phyloP scores from a whole-genome alignment of 2,888 invertebrate species.

The Acanthosepion pharaonis region DNA sequence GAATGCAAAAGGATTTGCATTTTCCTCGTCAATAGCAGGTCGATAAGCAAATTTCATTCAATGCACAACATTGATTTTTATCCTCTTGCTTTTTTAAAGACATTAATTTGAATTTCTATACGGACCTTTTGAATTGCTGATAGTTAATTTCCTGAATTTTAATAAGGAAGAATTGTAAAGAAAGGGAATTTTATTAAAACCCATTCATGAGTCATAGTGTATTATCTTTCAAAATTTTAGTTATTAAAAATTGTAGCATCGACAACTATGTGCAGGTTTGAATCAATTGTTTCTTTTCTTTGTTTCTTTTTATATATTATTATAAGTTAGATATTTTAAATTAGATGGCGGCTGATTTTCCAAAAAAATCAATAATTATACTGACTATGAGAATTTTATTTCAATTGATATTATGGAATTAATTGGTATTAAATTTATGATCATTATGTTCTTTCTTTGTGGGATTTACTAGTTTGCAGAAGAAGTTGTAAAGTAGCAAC shows the following conservation, averaged over 20 bases:
- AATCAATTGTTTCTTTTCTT: neutral
- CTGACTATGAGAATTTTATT: neutral
- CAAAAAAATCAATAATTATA: too few relatives aligned
- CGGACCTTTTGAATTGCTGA: neutral
- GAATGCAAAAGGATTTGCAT: neutral
- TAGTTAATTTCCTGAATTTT: neutral
- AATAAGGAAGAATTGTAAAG: too few relatives aligned
- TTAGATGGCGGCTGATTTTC: neutral
- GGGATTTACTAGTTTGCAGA: too few relatives aligned
- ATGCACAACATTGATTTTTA: neutral
- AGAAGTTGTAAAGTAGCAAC: too few relatives aligned
- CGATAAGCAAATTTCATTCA: neutral
- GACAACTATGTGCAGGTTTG: neutral
- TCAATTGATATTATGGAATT: neutral
- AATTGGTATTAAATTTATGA: neutral
- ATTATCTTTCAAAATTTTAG: neutral
- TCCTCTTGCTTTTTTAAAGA: neutral
- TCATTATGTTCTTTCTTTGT: neutral
- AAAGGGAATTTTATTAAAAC: too few relatives aligned
- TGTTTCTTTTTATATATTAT: neutral
- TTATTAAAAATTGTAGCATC: neutral
- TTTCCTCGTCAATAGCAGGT: neutral
- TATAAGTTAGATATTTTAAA: neutral
- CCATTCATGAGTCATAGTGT: neutral
- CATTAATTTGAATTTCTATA: neutral